Evolutionary conservation across 2,888 invertebrate species (phyloP).

Genomic region (Pandemis heparana): DNA sequence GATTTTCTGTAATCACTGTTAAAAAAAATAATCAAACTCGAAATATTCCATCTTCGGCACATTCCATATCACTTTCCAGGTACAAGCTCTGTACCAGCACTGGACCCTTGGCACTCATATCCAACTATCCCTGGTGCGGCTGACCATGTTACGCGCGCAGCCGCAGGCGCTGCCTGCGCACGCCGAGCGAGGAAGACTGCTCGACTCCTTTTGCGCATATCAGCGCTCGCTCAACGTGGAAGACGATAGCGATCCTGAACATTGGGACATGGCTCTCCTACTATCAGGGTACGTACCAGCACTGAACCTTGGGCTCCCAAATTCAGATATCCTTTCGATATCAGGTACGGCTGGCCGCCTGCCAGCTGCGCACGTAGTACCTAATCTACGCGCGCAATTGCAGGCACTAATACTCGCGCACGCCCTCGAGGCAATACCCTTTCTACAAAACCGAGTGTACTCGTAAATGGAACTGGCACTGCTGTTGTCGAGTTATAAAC

Average conservation of each 20-base stretch:
- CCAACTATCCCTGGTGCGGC: conserved; percentile 88
- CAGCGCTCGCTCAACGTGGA: conserved; percentile 87
- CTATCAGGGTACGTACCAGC: conserved; percentile 87
- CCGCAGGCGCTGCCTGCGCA: conserved; percentile 87
- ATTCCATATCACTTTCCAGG: conserved; percentile 69
- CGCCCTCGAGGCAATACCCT: too few species aligned
- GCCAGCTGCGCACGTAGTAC: not conserved
- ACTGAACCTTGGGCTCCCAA: not conserved
- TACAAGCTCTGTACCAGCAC: conserved; percentile 93
- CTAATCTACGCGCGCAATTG: not conserved
- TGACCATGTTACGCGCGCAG: conserved; percentile 89
- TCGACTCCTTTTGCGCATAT: conserved; percentile 92
- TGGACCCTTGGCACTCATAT: conserved; percentile 88
- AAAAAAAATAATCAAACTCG: not conserved
- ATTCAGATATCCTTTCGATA: not conserved
- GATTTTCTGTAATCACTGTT: not conserved
- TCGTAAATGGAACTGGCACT: too few species aligned
- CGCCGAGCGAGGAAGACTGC: conserved; percentile 87
- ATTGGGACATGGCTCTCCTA: conserved; percentile 93
- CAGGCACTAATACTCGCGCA: too few species aligned
- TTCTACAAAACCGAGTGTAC: too few species aligned
- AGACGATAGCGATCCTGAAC: conserved; percentile 88
- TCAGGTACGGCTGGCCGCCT: not conserved
- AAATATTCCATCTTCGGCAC: not conserved
- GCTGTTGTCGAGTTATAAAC: too few species aligned